Percentiles rank a stretch among this genome's conserved stretches.
These are phyloP conservation scores for Rosalia funebris DNA, from an alignment of 2,888 invertebrate species.

Conservation along the genomic window DNA sequence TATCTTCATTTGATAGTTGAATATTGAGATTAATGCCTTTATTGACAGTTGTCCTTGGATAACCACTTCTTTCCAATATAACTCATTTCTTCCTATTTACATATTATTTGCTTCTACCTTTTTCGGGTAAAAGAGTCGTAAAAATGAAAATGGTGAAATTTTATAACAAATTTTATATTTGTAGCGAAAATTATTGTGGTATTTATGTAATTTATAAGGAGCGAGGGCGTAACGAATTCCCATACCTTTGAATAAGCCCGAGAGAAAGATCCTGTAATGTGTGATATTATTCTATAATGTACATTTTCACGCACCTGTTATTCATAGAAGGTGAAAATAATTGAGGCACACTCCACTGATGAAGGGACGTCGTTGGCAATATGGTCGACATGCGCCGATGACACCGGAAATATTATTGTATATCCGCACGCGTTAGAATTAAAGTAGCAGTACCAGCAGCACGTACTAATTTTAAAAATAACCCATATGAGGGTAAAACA, in stretches of 20 bases:
- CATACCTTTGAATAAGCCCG: background rate
- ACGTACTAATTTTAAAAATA: constrained; percentile 12
- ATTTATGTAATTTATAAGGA: background rate
- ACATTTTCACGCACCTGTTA: constrained; percentile 34
- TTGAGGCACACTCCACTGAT: constrained; percentile 35
- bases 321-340: constrained; percentile 27
- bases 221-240: background rate
- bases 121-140: no score
- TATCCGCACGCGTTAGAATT: constrained; percentile 33
- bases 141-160: no score
- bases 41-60: no score
- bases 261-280: background rate
- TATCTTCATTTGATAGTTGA: no score
- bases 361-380: constrained; percentile 28
- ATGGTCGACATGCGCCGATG: constrained; percentile 37
- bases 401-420: constrained; percentile 36
- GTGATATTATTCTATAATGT: constrained; percentile 22
- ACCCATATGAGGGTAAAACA: background rate
- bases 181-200: no score
- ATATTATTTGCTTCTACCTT: no score
- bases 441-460: constrained; percentile 9
- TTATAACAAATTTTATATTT: no score
- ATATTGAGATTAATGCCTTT: no score
- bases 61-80: no score
- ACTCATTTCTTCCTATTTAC: no score